Evolutionary conservation across 2,888 invertebrate genomes (phyloP).

Genomic region (Drosophila kuntzei): DNA sequence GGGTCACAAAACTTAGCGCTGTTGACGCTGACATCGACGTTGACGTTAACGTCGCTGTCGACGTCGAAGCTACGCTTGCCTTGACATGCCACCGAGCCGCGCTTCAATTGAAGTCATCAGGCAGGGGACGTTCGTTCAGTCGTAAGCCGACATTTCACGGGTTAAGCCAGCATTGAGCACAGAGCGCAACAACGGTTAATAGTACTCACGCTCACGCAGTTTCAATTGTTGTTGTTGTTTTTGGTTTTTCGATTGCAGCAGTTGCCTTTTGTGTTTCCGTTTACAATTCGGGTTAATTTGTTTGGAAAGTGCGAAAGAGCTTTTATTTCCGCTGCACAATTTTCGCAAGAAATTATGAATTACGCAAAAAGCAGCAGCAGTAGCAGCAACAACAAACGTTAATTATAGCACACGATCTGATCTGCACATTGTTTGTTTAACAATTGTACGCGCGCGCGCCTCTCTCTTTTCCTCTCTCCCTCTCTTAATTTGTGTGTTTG

Average conservation of each 20-base stretch:
- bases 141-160: slow-evolving; percentile 74
- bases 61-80: slow-evolving; percentile 34
- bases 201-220: slow-evolving; percentile 36
- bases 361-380: slow-evolving; percentile 49
- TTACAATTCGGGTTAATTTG: slow-evolving; percentile 76
- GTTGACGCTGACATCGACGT: slow-evolving; percentile 4
- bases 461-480: neutral
- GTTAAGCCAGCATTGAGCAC: slow-evolving; percentile 51
- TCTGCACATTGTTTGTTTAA: slow-evolving; percentile 17
- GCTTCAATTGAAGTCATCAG: slow-evolving; percentile 71
- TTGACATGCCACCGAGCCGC: slow-evolving; percentile 57
- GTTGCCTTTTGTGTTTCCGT: slow-evolving; percentile 62
- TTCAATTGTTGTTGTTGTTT: slow-evolving; percentile 34
- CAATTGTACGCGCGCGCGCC: slow-evolving; percentile 10
- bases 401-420: slow-evolving; percentile 44
- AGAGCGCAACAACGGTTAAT: slow-evolving; percentile 28
- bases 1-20: slow-evolving; percentile 56
- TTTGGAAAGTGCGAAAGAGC: slow-evolving; percentile 66
- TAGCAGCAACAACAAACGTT: slow-evolving; percentile 28
- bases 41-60: slow-evolving; percentile 1
- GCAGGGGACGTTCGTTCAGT: slow-evolving; percentile 59
- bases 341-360: slow-evolving; percentile 61
- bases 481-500: slow-evolving; percentile 14
- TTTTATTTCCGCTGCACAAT: slow-evolving; percentile 68
- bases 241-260: slow-evolving; percentile 8